Evolutionary conservation across 2,113 vertebrate species (phyloP), one percentile per base, ranked within the genome.

Genomic region (Eublepharis macularius): DNA sequence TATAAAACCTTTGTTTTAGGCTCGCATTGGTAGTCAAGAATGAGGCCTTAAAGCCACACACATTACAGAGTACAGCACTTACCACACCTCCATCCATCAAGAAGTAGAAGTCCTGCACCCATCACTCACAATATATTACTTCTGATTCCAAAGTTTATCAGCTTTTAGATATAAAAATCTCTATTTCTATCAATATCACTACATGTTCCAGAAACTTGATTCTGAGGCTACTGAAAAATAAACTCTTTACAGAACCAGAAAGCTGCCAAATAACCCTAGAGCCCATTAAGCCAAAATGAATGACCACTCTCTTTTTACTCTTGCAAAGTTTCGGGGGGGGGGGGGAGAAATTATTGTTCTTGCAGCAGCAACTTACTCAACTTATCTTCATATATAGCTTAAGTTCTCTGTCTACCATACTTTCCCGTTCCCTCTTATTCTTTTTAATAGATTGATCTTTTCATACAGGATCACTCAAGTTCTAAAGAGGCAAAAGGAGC

Each of bases 151-250:
- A n/a, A 36, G 19, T 24, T 54, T 21, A 54, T 34, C 47, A 57
- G 49, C 10, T 63, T 60, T 41, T 29, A 76, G 29, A 47, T n/a
- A 29, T 65, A 63, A 79, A 34, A 41, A 72, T 12, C 60, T 24
- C 19, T 10, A 72, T 14, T 73, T 65, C n/a, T 74, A 32, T n/a
- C 34, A 76, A 77, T 11, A 65, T 45, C 29, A 85, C 19, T 39
- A 8, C 9, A n/a, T 70, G 24, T 63, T 24, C 21, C 32, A 60
- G 49, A 80, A 80, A 73, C 76, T 49, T 80, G 80, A 49, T 80
- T 86, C n/a, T 45, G 70, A 83, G 29, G 34, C 54, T 75, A 65
- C 54, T 65, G n/a, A 26, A 80, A 85, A 74, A 80, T 26, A 85
- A 74, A 29, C 34, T 66, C 47, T 80, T 63, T 63, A 65, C 13